A percentile compares a stretch with the other conserved stretches of the same genome.
These are phyloP conservation scores for Mellivora capensis DNA, from an alignment of 2,113 vertebrate species.

Conservation along the genomic window DNA sequence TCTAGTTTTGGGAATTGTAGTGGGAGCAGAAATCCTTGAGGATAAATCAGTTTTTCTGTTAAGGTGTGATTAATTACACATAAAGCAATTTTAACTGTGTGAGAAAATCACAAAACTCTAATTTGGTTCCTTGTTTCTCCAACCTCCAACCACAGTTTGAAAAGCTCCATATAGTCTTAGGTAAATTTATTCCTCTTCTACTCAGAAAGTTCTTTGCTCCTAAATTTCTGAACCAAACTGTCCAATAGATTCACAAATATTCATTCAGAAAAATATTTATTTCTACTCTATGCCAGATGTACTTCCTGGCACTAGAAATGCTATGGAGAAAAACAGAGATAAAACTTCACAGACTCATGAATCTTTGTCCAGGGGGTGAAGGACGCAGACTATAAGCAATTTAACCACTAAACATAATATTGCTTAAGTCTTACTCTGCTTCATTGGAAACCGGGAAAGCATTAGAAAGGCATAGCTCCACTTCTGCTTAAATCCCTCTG, in stretches of 20 bases:
- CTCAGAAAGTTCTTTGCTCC: background rate
- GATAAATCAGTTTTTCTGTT: background rate
- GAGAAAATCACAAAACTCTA: background rate
- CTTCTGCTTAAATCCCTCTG: background rate
- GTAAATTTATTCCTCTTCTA: background rate
- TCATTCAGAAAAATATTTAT: background rate
- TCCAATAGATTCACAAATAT: background rate
- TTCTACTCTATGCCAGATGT: background rate
- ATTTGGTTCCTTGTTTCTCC: background rate
- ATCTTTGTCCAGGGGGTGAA: fast-evolving
- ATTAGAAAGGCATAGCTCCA: background rate
- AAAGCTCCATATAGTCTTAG: background rate
- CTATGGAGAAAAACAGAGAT: background rate
- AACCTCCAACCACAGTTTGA: background rate
- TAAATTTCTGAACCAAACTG: background rate
- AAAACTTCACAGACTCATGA: background rate
- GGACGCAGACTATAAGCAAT: background rate
- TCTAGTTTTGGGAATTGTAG: conserved; percentile 1
- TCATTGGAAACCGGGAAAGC: background rate
- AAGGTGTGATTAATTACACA: background rate
- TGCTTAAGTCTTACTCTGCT: background rate
- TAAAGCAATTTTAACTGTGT: background rate
- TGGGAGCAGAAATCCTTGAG: background rate
- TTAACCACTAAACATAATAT: background rate
- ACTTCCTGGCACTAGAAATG: background rate